Conservation (phyloP, 2,888 invertebrate genomes). For the Nineta flava region DNA sequence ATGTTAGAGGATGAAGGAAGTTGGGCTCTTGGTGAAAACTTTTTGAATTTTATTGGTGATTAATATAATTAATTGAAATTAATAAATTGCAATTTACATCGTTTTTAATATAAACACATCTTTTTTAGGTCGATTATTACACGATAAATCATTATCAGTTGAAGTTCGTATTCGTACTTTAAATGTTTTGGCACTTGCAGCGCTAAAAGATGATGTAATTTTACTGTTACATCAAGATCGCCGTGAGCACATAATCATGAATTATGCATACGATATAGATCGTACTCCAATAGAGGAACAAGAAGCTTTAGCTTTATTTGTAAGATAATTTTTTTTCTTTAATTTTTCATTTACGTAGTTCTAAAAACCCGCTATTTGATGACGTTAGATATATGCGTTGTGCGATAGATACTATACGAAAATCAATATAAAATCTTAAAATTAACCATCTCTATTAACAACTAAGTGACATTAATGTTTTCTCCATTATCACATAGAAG, state of each 20-base stretch:
- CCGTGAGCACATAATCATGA: slow-evolving; percentile 74
- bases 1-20: slow-evolving; percentile 79
- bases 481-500: too few relatives aligned
- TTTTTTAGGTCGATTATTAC: slow-evolving; percentile 39
- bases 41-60: slow-evolving; percentile 62
- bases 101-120: background rate
- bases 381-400: background rate
- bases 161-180: slow-evolving; percentile 48
- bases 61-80: slow-evolving; percentile 1
- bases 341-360: slow-evolving; percentile 10
- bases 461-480: too few relatives aligned
- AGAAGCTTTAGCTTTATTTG: slow-evolving; percentile 62
- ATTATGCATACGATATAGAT: slow-evolving; percentile 70
- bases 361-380: background rate
- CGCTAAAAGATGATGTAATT: slow-evolving; percentile 78
- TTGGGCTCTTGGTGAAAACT: slow-evolving; percentile 83
- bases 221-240: slow-evolving; percentile 81
- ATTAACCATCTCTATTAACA: too few relatives aligned
- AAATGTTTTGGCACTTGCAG: slow-evolving; percentile 58
- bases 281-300: slow-evolving; percentile 57
- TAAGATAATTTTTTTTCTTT: slow-evolving; percentile 28
- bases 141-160: slow-evolving; percentile 38
- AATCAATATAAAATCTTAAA: too few relatives aligned
- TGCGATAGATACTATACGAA: too few relatives aligned
- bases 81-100: background rate